A percentile compares a stretch with the other conserved stretches of the same genome.
Evolutionary conservation across 2,797 vertebrate species (phyloP).

Genomic region (Pyrocephalus nanus): DNA sequence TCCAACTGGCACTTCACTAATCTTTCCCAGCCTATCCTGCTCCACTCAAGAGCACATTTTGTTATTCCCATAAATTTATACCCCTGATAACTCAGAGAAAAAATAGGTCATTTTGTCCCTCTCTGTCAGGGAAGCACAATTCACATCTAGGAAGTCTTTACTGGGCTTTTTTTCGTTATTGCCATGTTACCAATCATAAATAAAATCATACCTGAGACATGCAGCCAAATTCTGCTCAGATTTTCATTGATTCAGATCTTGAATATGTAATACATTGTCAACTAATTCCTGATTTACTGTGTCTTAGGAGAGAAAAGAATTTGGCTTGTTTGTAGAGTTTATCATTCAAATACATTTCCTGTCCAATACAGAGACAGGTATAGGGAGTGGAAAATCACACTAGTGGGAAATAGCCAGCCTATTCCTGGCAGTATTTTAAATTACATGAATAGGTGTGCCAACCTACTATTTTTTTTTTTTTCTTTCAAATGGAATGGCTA

Average conservation of each 20-base stretch:
- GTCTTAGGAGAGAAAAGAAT: not conserved
- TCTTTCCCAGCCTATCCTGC: not conserved
- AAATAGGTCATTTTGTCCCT: not conserved
- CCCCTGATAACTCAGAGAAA: not conserved
- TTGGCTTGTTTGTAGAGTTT: not conserved
- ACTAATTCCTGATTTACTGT: not conserved
- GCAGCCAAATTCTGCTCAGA: not conserved
- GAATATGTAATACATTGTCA: not conserved
- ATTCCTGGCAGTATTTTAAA: not conserved
- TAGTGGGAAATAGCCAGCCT: not conserved
- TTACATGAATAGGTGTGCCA: not conserved
- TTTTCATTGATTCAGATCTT: not conserved
- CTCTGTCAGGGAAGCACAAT: not conserved
- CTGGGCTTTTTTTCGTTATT: not conserved
- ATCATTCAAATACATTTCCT: not conserved
- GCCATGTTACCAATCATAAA: not conserved
- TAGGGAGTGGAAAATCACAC: not conserved
- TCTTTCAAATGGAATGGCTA: not conserved
- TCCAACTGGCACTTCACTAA: not conserved
- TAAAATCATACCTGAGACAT: not conserved
- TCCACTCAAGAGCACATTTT: not conserved
- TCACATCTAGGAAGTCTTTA: not conserved
- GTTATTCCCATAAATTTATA: not conserved
- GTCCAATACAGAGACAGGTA: not conserved
- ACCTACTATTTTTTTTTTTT: not conserved